Evolutionary conservation across 2,888 invertebrate genomes (phyloP).

Genomic region (Agapostemon virescens): DNA sequence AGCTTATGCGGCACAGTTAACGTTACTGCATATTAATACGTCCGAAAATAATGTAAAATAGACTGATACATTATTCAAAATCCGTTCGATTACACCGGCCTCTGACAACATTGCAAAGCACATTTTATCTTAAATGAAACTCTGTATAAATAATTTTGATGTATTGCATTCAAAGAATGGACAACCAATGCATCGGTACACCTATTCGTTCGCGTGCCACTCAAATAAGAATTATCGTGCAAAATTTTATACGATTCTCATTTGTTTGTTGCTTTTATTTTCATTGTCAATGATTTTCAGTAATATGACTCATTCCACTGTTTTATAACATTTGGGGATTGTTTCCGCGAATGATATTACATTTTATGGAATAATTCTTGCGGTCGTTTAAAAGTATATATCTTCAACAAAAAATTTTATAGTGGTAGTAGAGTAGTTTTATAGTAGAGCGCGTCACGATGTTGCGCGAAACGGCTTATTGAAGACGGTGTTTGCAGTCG

Average conservation of each 20-base stretch:
- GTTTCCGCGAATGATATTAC: not conserved
- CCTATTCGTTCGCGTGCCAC: not conserved
- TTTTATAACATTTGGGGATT: not conserved
- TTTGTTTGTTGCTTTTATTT: not conserved
- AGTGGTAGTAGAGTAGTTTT: not conserved
- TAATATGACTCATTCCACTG: not conserved
- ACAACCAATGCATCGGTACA: not conserved
- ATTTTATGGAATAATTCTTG: not conserved
- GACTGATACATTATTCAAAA: constrained; percentile 1
- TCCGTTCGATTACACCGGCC: not conserved
- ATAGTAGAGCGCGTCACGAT: not conserved
- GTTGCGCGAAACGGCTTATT: not conserved
- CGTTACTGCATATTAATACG: not conserved
- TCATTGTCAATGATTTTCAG: not conserved
- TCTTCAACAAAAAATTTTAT: not conserved
- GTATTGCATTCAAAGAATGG: not conserved
- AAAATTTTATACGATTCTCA: not conserved
- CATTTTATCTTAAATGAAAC: not conserved
- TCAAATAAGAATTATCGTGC: not conserved
- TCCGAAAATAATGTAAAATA: not conserved
- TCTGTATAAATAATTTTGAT: not conserved
- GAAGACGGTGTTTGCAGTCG: too few relatives aligned
- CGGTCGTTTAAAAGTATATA: not conserved
- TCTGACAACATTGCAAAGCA: not conserved
- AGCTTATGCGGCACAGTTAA: not conserved